Percentiles rank a stretch among this genome's conserved stretches.
These are phyloP conservation scores for Oxycera nigricornis DNA, from an alignment of 2,888 invertebrate genomes.

Conservation along the genomic window DNA sequence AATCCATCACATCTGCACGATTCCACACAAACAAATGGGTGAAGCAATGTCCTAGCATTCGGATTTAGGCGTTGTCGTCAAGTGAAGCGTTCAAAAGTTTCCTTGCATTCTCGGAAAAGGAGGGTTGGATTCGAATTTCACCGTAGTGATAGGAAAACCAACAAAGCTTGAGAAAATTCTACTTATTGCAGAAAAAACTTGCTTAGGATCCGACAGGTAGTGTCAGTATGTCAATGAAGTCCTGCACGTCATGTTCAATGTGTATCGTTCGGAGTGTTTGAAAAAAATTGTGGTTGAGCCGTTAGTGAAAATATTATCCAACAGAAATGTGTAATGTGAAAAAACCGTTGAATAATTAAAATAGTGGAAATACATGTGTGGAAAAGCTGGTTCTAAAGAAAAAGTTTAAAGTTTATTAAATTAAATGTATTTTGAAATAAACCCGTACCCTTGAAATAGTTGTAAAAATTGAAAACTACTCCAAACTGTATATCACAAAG, in stretches of 20 bases:
- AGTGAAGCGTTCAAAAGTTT: constrained; percentile 29
- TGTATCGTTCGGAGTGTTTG: background rate
- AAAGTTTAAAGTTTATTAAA: no score
- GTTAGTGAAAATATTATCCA: background rate
- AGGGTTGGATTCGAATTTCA: constrained; percentile 15
- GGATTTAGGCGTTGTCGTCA: constrained; percentile 28
- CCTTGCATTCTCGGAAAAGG: background rate
- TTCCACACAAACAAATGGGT: constrained; percentile 20
- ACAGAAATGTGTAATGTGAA: no score
- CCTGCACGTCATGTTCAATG: background rate
- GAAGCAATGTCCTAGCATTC: constrained; percentile 30
- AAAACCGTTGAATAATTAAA: no score
- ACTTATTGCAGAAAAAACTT: constrained; percentile 16
- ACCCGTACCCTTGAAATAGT: no score
- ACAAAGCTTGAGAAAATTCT: constrained; percentile 30
- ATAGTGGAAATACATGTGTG: no score
- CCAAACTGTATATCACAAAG: no score
- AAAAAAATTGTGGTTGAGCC: background rate
- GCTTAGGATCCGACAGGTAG: constrained; percentile 45
- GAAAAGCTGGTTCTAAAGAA: no score
- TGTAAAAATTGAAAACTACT: no score
- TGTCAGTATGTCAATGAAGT: constrained; percentile 42
- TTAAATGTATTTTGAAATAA: no score
- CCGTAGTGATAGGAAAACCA: constrained; percentile 17
- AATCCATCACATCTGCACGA: constrained; percentile 19